Evolutionary conservation across 2,888 invertebrate species (phyloP).

Genomic region (Cerastoderma edule): DNA sequence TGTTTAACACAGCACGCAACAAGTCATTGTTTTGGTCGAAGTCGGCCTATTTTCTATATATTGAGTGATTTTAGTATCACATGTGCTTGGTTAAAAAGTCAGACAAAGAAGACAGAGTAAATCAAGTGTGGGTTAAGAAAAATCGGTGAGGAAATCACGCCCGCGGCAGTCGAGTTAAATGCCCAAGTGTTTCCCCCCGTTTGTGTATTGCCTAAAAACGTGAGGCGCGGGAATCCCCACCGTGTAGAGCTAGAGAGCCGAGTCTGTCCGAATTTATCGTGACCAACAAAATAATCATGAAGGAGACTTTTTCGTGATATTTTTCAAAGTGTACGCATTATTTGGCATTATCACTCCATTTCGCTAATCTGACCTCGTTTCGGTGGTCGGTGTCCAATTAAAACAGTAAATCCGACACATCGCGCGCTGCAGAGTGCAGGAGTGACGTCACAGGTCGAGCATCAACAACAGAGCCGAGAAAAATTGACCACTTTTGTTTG

Average conservation of each 20-base stretch:
- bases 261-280: slow-evolving; percentile 21
- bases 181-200: slow-evolving; percentile 20
- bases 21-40: too few species aligned
- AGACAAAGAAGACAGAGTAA: too few species aligned
- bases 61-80: too few species aligned
- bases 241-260: slow-evolving; percentile 17
- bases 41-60: too few species aligned
- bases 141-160: too few species aligned
- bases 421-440: slow-evolving; percentile 65
- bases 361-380: slow-evolving; percentile 24
- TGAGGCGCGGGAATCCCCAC: slow-evolving; percentile 24
- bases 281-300: slow-evolving; percentile 24
- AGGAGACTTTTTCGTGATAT: background rate
- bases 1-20: too few species aligned
- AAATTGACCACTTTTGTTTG: slow-evolving; percentile 60
- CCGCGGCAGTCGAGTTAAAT: slow-evolving; percentile 18
- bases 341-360: background rate
- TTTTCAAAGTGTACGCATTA: slow-evolving; percentile 7
- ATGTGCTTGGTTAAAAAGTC: too few species aligned
- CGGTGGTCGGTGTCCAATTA: slow-evolving; percentile 23
- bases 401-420: slow-evolving; percentile 58
- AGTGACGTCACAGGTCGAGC: slow-evolving; percentile 78
- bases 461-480: slow-evolving; percentile 74
- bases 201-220: slow-evolving; percentile 20
- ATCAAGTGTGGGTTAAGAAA: too few species aligned